Conservation (phyloP, 2,888 invertebrate genomes). For the Myopa tessellatipennis region DNA sequence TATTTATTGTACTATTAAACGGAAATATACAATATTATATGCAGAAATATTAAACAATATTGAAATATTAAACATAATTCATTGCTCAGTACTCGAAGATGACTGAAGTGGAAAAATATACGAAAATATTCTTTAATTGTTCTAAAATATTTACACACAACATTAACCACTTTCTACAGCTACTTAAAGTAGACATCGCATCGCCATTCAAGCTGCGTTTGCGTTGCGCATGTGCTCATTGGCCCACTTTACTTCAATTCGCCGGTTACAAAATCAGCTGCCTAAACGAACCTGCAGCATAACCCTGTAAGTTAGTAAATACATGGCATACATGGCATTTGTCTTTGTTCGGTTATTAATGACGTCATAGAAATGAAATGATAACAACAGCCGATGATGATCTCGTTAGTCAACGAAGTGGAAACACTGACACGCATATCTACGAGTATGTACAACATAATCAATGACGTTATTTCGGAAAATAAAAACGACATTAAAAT, state of each 20-base stretch:
- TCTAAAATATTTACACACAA: too few species aligned
- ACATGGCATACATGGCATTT: too few species aligned
- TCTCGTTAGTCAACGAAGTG: neutral
- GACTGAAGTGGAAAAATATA: too few species aligned
- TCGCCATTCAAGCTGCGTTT: constrained; percentile 25
- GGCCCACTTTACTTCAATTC: constrained; percentile 23
- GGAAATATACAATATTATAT: too few species aligned
- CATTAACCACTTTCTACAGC: constrained; percentile 3
- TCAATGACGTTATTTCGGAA: neutral
- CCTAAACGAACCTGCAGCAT: neutral
- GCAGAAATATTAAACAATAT: too few species aligned
- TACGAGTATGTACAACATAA: neutral
- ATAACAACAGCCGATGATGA: constrained; percentile 4
- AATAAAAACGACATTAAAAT: neutral
- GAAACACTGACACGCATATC: neutral
- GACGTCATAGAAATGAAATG: constrained; percentile 10
- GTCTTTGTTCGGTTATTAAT: neutral
- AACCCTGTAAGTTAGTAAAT: neutral
- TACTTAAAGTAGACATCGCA: neutral
- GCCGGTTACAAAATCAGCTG: constrained; percentile 1
- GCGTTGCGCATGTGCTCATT: constrained; percentile 24
- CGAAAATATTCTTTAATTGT: too few species aligned
- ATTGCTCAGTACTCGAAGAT: too few species aligned
- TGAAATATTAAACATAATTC: too few species aligned
- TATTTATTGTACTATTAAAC: too few species aligned